These are phyloP conservation scores for Pseudomyrmex dendroicus DNA, from an alignment of 1,140 invertebrate genomes.

Conservation along the genomic window DNA sequence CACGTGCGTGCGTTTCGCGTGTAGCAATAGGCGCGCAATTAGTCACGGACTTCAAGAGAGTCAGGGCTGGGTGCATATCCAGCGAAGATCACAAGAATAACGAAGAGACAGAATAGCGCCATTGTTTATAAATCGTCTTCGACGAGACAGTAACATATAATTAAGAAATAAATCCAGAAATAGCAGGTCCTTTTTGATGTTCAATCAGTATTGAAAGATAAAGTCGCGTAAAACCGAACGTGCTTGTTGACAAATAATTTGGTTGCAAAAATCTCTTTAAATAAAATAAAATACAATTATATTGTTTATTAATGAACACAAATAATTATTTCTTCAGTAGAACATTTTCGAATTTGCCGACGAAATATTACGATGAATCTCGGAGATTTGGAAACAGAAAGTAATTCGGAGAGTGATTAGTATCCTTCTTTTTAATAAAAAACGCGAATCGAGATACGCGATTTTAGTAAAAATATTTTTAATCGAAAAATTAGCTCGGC, in stretches of 20 bases:
- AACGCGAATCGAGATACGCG: not conserved
- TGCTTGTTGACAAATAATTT: too few species aligned
- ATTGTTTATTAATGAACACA: not conserved
- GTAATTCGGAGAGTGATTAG: too few species aligned
- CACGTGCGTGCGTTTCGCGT: conserved; percentile 21
- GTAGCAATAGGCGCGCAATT: conserved; percentile 30
- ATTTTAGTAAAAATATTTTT: conserved; percentile 18
- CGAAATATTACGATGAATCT: too few species aligned
- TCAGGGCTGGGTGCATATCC: conserved; percentile 35
- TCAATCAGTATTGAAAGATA: too few species aligned
- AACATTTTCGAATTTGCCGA: not conserved
- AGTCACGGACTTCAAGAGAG: conserved; percentile 10
- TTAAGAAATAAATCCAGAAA: too few species aligned
- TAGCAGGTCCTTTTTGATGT: too few species aligned
- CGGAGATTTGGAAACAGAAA: not conserved
- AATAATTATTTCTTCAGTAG: not conserved
- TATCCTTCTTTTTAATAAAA: not conserved
- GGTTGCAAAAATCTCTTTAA: too few species aligned
- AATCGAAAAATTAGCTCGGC: conserved; percentile 45
- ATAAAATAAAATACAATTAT: not conserved
- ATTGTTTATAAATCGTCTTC: too few species aligned
- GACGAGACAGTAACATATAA: too few species aligned
- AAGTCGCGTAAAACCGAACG: too few species aligned
- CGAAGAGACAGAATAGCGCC: not conserved
- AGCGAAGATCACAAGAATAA: conserved; percentile 4